Evolutionary conservation across 2,888 invertebrate species (phyloP), one percentile per base, ranked within the genome.

Genomic region (Ferdinandea cuprea): DNA sequence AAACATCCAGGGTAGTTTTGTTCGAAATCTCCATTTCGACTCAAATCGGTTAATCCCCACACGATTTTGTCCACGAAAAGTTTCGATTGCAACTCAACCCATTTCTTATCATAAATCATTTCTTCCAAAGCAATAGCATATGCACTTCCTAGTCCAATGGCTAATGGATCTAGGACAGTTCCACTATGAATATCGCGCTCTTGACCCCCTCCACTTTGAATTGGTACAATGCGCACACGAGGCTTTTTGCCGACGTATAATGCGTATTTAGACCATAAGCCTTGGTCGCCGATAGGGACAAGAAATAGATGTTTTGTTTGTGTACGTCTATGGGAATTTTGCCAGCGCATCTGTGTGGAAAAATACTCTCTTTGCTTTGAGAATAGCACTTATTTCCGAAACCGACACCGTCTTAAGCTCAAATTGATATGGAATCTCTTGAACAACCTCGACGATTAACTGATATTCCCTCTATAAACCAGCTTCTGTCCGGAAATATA

Each of bases 291-390:
- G 97, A 99, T 85, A 99, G 98, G 1, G 99, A 99, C 97, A 99
- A 96, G 17, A 99, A 92, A 92, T 99, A 99, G 88, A 99, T 97
- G 87, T 97, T 97, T 95, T 97, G 96, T 85, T 94, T 92, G 88
- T 98, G 96, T 0, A 99, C 99, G 92, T 98, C 94, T n/a, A 99
- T 87, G 0, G 96, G 96, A 68, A 99, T 93, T 92, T 99, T 99
- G 0, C 99, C 99, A 21, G 98, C n/a, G 99, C 99, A 92, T 99
- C 99, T 0, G 99, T 99, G 90, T 99, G 99, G 87, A 99, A 99
- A 91, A 98, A 99, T 46, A 99, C 93, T 88, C 98, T 98, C 87
- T 94, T 96, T 72, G 93, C 93, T 89, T 95, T 95, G 89, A 99
- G 99, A 56, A 99, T 88, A 32, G 93, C 93, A 63, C 99, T 99